phyloP scores from a whole-genome alignment of 2,113 vertebrate genomes.

The Chroicocephalus ridibundus region DNA sequence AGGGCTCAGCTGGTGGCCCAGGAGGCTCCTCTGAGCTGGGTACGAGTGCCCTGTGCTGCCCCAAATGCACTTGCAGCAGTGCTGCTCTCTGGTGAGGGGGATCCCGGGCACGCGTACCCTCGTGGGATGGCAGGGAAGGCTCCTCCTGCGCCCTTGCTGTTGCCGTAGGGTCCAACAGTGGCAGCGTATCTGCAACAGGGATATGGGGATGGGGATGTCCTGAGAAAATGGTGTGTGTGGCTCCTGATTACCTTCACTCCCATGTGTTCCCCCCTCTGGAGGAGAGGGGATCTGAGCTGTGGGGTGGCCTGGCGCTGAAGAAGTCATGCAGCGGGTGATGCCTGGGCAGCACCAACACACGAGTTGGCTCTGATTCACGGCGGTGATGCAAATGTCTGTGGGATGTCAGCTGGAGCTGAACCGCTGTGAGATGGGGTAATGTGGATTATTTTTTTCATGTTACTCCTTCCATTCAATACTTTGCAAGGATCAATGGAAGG shows the following conservation, averaged over 20 bases:
- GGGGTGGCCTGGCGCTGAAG: neutral
- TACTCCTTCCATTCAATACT: neutral
- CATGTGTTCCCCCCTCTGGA: fast-evolving
- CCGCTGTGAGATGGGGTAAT: neutral
- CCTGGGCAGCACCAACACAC: neutral
- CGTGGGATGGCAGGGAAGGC: neutral
- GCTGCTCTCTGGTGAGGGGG: neutral
- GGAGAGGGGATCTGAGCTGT: neutral
- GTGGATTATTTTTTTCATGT: neutral
- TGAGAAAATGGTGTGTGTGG: neutral
- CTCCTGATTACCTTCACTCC: neutral
- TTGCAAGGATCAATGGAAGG: neutral
- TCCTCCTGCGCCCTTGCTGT: neutral
- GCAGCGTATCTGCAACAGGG: neutral
- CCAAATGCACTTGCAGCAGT: neutral
- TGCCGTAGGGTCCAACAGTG: neutral
- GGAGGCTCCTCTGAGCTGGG: neutral
- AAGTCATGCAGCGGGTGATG: neutral
- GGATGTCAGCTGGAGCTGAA: neutral
- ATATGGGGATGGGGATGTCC: neutral
- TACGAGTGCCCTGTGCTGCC: neutral
- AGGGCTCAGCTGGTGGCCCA: neutral
- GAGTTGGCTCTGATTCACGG: fast-evolving
- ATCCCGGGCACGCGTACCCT: fast-evolving
- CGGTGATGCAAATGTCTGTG: neutral